Percentiles rank a stretch among this genome's conserved stretches.
These are phyloP conservation scores for Euthynnus affinis DNA, from an alignment of 2,797 vertebrate species.

Conservation along the genomic window DNA sequence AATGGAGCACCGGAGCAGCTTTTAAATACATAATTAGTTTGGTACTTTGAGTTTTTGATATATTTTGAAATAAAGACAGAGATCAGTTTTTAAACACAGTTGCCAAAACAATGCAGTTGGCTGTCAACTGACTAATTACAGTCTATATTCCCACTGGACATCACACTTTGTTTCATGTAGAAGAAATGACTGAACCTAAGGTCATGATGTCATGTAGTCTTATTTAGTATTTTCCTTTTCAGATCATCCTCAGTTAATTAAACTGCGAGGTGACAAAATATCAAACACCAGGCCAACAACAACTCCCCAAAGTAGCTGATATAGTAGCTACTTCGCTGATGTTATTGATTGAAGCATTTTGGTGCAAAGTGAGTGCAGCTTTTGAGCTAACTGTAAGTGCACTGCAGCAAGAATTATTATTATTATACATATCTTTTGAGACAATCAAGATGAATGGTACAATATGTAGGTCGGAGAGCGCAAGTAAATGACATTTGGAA, in stretches of 20 bases:
- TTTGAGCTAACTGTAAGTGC: background rate
- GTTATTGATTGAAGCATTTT: slow-evolving; percentile 11
- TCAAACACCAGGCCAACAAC: too few species aligned
- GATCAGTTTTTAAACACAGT: slow-evolving; percentile 23
- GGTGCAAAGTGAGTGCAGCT: background rate
- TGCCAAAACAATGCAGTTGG: slow-evolving; percentile 7
- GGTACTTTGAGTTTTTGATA: background rate
- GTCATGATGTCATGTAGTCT: slow-evolving; percentile 15
- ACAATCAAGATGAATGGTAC: background rate
- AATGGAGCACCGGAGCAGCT: slow-evolving; percentile 2
- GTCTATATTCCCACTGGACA: slow-evolving; percentile 8
- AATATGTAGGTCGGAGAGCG: background rate
- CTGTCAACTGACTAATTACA: slow-evolving; percentile 5
- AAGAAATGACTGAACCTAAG: slow-evolving; percentile 25
- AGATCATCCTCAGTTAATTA: slow-evolving; percentile 36
- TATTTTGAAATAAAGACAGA: slow-evolving; percentile 1
- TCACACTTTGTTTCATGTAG: background rate
- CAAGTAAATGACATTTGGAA: background rate
- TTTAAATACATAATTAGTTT: slow-evolving; percentile 21
- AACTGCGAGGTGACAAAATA: too few species aligned
- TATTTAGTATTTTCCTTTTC: slow-evolving; percentile 29
- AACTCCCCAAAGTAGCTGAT: background rate
- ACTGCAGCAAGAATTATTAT: background rate
- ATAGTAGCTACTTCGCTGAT: background rate
- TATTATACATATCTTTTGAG: background rate